Evolutionary conservation across 2,888 invertebrate genomes (phyloP).

Genomic region (Xanthorhoe spadicearia): DNA sequence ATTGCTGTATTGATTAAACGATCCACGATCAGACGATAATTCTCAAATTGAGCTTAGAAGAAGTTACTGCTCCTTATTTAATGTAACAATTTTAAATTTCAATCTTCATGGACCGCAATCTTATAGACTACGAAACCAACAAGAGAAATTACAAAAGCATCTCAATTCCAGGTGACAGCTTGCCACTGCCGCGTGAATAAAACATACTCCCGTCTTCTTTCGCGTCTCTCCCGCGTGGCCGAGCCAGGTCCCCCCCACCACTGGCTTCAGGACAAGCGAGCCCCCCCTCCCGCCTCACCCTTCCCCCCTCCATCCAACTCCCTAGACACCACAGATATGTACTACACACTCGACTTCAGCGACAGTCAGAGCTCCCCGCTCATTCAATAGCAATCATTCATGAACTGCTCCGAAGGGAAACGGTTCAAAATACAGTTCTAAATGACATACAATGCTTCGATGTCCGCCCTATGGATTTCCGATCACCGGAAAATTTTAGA

Average conservation of each 20-base stretch:
- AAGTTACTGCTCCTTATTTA: no score
- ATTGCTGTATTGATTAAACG: no score
- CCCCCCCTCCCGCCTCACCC: constrained; percentile 53
- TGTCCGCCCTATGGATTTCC: not conserved
- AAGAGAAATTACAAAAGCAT: not conserved
- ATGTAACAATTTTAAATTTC: not conserved
- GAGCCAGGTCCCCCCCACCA: constrained; percentile 75
- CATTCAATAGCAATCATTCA: constrained; percentile 87
- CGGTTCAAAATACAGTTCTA: constrained; percentile 79
- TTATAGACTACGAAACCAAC: no score
- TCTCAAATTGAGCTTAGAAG: no score
- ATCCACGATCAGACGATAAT: no score
- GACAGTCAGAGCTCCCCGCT: constrained; percentile 91
- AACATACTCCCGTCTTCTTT: constrained; percentile 88
- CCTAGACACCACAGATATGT: constrained; percentile 89
- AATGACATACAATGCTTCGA: constrained; percentile 27
- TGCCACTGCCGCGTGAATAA: constrained; percentile 92
- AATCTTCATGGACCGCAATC: not conserved
- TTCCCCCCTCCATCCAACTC: constrained; percentile 72
- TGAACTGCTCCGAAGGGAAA: constrained; percentile 80
- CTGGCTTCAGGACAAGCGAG: constrained; percentile 86
- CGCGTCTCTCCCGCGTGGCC: constrained; percentile 78
- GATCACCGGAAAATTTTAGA: not conserved
- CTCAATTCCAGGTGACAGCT: constrained; percentile 86
- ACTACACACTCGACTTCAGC: constrained; percentile 91